phyloP scores from a whole-genome alignment of 2,888 invertebrate genomes.

The Entomobrya multifasciata region DNA sequence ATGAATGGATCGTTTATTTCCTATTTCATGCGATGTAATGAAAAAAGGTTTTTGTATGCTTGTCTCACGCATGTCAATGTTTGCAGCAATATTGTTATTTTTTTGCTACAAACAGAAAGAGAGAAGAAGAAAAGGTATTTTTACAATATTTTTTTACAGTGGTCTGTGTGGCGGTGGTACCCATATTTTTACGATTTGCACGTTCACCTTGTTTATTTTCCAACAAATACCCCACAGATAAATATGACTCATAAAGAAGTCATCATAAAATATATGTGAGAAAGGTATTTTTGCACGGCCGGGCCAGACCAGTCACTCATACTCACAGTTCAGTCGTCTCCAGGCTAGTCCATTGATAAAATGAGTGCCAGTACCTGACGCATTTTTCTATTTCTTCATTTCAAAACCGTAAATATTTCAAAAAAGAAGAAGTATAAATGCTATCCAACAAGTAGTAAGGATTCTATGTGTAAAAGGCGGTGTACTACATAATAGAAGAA shows the following conservation, averaged over 20 bases:
- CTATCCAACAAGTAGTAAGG: background rate
- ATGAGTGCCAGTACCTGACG: conserved; percentile 65
- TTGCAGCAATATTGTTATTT: background rate
- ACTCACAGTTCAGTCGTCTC: background rate
- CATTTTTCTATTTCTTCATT: conserved; percentile 43
- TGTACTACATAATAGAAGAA: too few species aligned
- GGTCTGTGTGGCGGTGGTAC: background rate
- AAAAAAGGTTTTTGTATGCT: background rate
- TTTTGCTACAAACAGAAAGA: background rate
- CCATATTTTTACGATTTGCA: conserved; percentile 42
- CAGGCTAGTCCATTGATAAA: conserved; percentile 49
- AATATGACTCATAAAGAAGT: conserved; percentile 62
- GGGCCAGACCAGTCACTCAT: too few species aligned
- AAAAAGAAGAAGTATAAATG: too few species aligned
- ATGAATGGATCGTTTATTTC: conserved; percentile 35
- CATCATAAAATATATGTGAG: conserved; percentile 50
- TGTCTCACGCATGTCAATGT: background rate
- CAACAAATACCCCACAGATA: conserved; percentile 46
- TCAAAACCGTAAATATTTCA: background rate
- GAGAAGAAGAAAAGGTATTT: background rate
- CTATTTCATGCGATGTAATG: background rate
- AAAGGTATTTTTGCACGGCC: conserved; percentile 40
- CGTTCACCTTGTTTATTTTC: conserved; percentile 59
- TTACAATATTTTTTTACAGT: conserved; percentile 1
- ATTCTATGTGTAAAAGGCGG: conserved; percentile 3